A percentile compares a stretch with the other conserved stretches of the same genome.
Conservation (phyloP, 1,140 invertebrate genomes). For the Rhyzopertha dominica region DNA sequence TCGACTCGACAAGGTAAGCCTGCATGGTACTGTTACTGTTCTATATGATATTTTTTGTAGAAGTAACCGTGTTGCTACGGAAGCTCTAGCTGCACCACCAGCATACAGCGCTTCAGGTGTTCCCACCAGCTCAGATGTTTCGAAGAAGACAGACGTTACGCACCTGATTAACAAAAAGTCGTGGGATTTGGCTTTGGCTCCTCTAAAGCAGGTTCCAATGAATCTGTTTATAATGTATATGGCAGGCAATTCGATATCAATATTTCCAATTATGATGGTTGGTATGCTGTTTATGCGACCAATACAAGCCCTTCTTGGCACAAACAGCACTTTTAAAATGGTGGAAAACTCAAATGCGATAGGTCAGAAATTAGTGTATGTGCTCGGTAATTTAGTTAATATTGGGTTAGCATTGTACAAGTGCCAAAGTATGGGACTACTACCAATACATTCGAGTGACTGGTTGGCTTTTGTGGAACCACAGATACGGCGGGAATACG, state of each 20-base stretch:
- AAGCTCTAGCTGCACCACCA: slow-evolving; percentile 65
- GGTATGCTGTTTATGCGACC: slow-evolving; percentile 96
- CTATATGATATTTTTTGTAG: slow-evolving; percentile 20
- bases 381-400: slow-evolving; percentile 92
- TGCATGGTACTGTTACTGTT: slow-evolving; percentile 4
- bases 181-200: slow-evolving; percentile 95
- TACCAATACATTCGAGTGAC: slow-evolving; percentile 96
- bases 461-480: slow-evolving; percentile 98
- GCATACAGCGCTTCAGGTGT: slow-evolving; percentile 72
- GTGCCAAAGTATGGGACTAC: slow-evolving; percentile 96
- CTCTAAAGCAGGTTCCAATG: slow-evolving; percentile 96
- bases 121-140: slow-evolving; percentile 67
- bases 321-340: slow-evolving; percentile 90
- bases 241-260: slow-evolving; percentile 98
- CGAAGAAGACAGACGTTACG: slow-evolving; percentile 71
- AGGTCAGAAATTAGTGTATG: slow-evolving; percentile 91
- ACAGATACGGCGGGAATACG: slow-evolving; percentile 79
- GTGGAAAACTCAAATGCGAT: slow-evolving; percentile 90
- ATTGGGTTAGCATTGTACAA: slow-evolving; percentile 94
- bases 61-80: slow-evolving; percentile 22
- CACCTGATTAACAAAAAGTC: slow-evolving; percentile 90
- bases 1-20: slow-evolving; percentile 34
- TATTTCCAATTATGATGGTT: slow-evolving; percentile 99
- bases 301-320: slow-evolving; percentile 89
- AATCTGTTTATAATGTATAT: slow-evolving; percentile 99